A percentile compares a stretch with the other conserved stretches of the same genome.
phyloP scores from a whole-genome alignment of 2,797 vertebrate genomes.

The Myotis pilosus region DNA sequence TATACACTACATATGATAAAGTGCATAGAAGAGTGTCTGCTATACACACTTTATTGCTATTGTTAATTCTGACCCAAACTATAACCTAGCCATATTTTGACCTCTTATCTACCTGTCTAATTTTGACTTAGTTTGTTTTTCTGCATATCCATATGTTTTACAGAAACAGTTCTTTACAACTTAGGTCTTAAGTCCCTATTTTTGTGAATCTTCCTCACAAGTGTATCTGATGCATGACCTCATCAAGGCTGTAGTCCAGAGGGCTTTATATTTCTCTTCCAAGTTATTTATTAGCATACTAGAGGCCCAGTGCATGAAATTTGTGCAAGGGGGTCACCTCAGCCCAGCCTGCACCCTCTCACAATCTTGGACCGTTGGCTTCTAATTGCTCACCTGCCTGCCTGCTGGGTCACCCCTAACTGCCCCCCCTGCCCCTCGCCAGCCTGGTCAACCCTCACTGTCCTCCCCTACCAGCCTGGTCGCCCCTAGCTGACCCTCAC shows the following conservation, averaged over 20 bases:
- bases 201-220: not conserved
- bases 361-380: too few relatives aligned
- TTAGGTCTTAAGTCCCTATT: not conserved
- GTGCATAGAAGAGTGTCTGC: not conserved
- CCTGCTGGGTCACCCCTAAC: too few relatives aligned
- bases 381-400: too few relatives aligned
- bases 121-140: not conserved
- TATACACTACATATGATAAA: not conserved
- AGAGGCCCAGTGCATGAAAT: too few relatives aligned
- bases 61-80: not conserved
- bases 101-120: not conserved
- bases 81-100: not conserved
- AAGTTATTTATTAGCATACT: not conserved
- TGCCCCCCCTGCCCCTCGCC: fast-evolving
- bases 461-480: too few relatives aligned
- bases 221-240: not conserved
- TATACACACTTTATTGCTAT: not conserved
- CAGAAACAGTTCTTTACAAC: not conserved
- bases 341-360: too few relatives aligned
- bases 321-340: too few relatives aligned
- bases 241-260: not conserved
- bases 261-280: not conserved
- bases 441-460: too few relatives aligned
- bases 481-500: too few relatives aligned
- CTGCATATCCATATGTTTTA: not conserved